Base-by-base conservation (phyloP, 2,113 vertebrate species). In the Sakesphorus luctuosus region DNA sequence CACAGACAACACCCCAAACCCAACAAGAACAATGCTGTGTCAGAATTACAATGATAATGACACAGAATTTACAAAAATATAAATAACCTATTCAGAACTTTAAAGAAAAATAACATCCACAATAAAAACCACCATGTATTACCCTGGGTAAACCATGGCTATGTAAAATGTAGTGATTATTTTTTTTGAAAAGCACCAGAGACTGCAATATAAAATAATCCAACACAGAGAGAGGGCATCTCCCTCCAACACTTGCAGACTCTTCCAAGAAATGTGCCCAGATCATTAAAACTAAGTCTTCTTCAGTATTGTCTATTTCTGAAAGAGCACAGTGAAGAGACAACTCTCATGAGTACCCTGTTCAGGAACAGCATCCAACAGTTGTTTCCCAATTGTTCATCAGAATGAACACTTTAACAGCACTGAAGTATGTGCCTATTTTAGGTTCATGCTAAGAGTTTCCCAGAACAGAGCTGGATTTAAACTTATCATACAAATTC, bases 41-140 rank as follows among this genome's bases (percentile, higher is more conserved):
- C 80, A 84, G 72, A 87, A 87, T 52, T 84, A 89, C 84, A 89
- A 78, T 0, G 11, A 50, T 35, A 84, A 63, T 1, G 4, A 96
- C 5, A 16, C 8, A 33, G 66, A 59, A 50, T 44, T 94, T 94
- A 97, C 77, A 96, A 94, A 95, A 96, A 97, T 95, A 96, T 96
- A 95, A 96, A 96, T 94, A 95, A 91, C 87, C 89, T 91, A 91
- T 91, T 92, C 1, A 2, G 81, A 91, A 93, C 71, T 58, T 75
- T 91, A 44, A 59, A 31, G 75, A 95, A 96, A 90, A 92, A 83
- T 79, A 96, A 94, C 52, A 94, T 79, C 78, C 83, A 94, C 46
- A 40, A 56, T 76, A 91, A 72, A 82, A 96, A 80, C 47, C 19
- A 47, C 72, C 80, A 71, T 24, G 68, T 84, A 80, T 43, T 80